Evolutionary conservation across 2,797 vertebrate genomes (phyloP), one percentile per base, ranked within the genome.

Genomic region (Calcarius lapponicus): DNA sequence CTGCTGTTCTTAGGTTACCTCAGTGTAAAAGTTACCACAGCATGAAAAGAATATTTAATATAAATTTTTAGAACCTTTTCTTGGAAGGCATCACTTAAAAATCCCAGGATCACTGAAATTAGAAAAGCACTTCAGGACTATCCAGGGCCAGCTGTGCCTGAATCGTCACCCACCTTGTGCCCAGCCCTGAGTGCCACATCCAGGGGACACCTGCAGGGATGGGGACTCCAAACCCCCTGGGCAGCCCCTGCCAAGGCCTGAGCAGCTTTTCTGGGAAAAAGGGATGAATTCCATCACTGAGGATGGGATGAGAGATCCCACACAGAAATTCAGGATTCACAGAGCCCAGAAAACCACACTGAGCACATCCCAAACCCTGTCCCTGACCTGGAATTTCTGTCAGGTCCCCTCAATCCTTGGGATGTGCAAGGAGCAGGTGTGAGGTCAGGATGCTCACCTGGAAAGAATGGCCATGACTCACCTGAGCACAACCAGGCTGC

Each of bases 381-480:
- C 54, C 65, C 58, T 50, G 54, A 34, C 47, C 83, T 72, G 58
- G 70, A 93, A 96, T 93, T 75, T 40, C 34, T 9, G 4, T 9
- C 69, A 64, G 9, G 38, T 16, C 7, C 34, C 57, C 84, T 18
- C 14, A 80, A 25, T 34, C 8, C 9, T 32, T 26, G 0, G 2
- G 61, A 79, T 70, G 73, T 51, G 58, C 80, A 84, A 92, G 84
- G 29, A 65, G 65, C 17, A 61, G 57, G 66, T 2, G 47, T 69
- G 65, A 90, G 3, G 82, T 72, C 21, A 34, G 56, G 66, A 84
- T 36, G 51, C 60, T 93, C 93, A 93, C 12, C 66, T 91, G 93
- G 95, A 96, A 95, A 62, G 67, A 32, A 93, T 86, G 91, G 84
- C 47, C 51, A 9, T 88, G 91, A 95, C 72, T 96, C 92, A 95